Evolutionary conservation across 2,888 invertebrate genomes (phyloP), one percentile per base, ranked within the genome.

Genomic region (Drosophila meridionalis): DNA sequence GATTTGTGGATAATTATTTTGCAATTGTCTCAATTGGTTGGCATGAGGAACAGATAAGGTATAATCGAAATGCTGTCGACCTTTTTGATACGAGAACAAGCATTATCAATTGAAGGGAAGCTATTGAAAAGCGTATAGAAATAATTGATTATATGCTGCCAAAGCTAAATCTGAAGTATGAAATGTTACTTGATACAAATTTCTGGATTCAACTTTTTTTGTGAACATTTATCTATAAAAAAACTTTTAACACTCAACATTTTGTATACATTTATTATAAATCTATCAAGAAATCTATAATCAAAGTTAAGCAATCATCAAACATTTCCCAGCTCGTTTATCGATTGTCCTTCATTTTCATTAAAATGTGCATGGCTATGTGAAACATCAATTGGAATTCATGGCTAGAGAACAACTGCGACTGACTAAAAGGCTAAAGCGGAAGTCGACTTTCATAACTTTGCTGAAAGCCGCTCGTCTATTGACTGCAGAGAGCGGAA

Each of bases 361-460:
- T 42, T 36, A 8, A 48, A 34, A 36, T 42, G 7, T 11, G 2
- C 7, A n/a, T n/a, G 40, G 6, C 47, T 40, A 28, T n/a, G 30
- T 30, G 70, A 9, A 40, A 60, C 38, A 50, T 58, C 47, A 64
- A 72, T 72, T 73, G 52, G 58, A 73, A 72, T 72, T 72, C 72
- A 73, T 55, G 56, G 61, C 42, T 45, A 43, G 28, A 63, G 38
- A 56, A 59, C 80, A 61, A 60, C 64, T 75, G 71, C 64, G 67
- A 79, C 71, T 71, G 76, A 76, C 71, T 71, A 55, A 67, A 59
- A 58, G 67, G 40, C 68, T 58, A 62, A 69, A 67, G 58, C 78
- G 81, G 81, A 79, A 77, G 77, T 80, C 66, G 66, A 84, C 84
- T 81, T 87, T 76, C 68, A 70, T 78, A 89, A 76, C 84, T 87